Evolutionary conservation across 30 jellyfish, hydroid and myxozoan species (phyloP).

Genomic region (Mastigias papua): DNA sequence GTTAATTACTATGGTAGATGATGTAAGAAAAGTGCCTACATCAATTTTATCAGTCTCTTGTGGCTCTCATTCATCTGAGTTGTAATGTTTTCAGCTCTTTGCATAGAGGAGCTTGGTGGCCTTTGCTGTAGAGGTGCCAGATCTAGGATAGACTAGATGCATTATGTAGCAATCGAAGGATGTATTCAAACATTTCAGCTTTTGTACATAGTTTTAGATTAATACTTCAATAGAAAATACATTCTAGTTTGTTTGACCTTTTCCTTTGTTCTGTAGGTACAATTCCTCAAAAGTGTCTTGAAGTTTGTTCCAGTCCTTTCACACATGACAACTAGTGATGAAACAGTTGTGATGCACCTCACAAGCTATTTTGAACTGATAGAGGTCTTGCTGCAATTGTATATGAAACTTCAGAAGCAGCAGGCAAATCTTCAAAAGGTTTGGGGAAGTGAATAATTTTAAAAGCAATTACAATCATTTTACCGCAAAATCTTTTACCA

Average conservation of each 20-base stretch:
- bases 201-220: too few relatives aligned
- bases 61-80: too few relatives aligned
- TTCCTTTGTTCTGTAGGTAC: constrained; percentile 11
- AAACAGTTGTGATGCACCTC: not conserved
- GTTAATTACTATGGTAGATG: too few relatives aligned
- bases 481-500: not conserved
- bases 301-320: not conserved
- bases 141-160: too few relatives aligned
- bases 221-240: not conserved
- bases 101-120: too few relatives aligned
- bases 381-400: constrained; percentile 17
- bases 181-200: too few relatives aligned
- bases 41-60: too few relatives aligned
- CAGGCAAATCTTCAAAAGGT: constrained; percentile 49
- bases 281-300: constrained; percentile 23
- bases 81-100: too few relatives aligned
- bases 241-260: not conserved
- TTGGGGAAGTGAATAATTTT: not conserved
- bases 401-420: constrained; percentile 47
- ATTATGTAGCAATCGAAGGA: too few relatives aligned
- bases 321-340: not conserved
- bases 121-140: too few relatives aligned
- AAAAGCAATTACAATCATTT: too few relatives aligned
- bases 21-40: too few relatives aligned
- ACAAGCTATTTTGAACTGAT: not conserved